phyloP scores from a whole-genome alignment of 1,140 invertebrate species.

The Drosophila funebris region DNA sequence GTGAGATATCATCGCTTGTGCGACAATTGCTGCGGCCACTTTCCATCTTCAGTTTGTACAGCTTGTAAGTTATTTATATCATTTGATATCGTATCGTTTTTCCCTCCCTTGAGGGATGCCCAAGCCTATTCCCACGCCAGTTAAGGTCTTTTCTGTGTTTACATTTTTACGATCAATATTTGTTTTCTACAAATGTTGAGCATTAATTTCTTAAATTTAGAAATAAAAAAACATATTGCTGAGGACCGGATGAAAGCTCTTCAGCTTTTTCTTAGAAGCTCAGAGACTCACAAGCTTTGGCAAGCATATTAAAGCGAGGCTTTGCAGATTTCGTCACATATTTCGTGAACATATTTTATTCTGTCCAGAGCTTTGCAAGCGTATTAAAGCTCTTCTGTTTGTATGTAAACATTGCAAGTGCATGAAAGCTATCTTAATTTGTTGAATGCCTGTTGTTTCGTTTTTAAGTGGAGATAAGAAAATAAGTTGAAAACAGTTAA shows the following conservation, averaged over 20 bases:
- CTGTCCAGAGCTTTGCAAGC: too few relatives aligned
- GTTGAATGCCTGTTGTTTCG: too few relatives aligned
- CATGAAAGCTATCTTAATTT: too few relatives aligned
- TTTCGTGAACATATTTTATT: too few relatives aligned
- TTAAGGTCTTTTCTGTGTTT: constrained; percentile 13
- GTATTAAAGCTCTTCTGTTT: too few relatives aligned
- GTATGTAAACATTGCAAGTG: too few relatives aligned
- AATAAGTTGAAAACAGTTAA: background rate
- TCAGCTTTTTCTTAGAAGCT: too few relatives aligned
- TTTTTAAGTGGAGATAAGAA: background rate
- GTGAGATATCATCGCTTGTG: constrained; percentile 32
- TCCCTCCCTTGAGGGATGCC: constrained; percentile 2
- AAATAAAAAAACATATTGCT: background rate
- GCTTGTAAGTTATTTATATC: background rate
- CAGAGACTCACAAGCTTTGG: too few relatives aligned
- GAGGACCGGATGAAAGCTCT: too few relatives aligned
- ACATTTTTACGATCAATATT: constrained; percentile 34
- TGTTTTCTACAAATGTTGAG: background rate
- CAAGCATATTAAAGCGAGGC: too few relatives aligned
- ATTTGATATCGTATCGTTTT: background rate
- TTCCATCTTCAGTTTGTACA: background rate
- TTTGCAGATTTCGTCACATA: too few relatives aligned
- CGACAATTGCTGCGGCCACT: constrained; percentile 19
- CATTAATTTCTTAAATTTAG: background rate
- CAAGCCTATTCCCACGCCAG: constrained; percentile 35